Conservation (phyloP, 2,113 vertebrate species). For the Ascaphus truei region DNA sequence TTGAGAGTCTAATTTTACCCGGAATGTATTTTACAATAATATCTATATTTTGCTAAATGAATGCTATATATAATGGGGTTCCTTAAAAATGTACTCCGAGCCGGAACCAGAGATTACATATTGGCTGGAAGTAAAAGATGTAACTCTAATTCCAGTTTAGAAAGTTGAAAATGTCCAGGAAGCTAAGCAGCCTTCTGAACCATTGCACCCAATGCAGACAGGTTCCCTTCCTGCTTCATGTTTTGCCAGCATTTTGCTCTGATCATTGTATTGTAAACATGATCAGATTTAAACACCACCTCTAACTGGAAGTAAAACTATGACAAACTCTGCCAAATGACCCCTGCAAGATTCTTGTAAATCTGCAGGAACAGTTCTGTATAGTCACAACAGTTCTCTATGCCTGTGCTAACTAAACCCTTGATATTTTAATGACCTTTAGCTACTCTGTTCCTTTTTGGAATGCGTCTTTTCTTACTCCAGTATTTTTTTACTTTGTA, state of each 20-base stretch:
- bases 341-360: slow-evolving; percentile 7
- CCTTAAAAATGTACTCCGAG: too few species aligned
- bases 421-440: slow-evolving; percentile 2
- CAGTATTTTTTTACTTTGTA: slow-evolving; percentile 3
- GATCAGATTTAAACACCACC: neutral
- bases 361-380: slow-evolving; percentile 1
- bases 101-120: too few species aligned
- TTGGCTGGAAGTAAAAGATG: neutral
- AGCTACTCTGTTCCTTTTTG: neutral
- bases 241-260: neutral
- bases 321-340: neutral
- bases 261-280: neutral
- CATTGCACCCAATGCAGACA: too few species aligned
- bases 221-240: neutral
- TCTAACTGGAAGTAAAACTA: neutral
- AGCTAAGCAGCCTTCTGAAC: neutral
- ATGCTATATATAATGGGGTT: slow-evolving; percentile 11
- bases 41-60: neutral
- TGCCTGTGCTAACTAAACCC: slow-evolving; percentile 21
- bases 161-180: neutral
- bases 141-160: neutral
- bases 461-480: neutral
- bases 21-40: slow-evolving; percentile 1
- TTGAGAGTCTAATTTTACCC: neutral
- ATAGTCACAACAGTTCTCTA: slow-evolving; percentile 11